These are phyloP conservation scores for Nomada ferruginata DNA, from an alignment of 2,888 invertebrate species.

Conservation along the genomic window DNA sequence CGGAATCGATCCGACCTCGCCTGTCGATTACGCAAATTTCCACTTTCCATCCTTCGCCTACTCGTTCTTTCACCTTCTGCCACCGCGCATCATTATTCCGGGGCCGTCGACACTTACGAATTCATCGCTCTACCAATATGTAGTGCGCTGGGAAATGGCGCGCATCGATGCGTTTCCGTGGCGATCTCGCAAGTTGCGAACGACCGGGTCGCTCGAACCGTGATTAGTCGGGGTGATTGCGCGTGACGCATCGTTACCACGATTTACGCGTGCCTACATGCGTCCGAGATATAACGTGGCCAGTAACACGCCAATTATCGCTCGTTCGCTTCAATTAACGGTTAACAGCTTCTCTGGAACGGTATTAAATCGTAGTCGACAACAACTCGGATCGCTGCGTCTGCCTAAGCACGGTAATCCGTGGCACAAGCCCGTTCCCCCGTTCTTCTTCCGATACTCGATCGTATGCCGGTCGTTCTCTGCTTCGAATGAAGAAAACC, in stretches of 20 bases:
- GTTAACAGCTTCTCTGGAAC: constrained; percentile 38
- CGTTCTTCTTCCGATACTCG: no score
- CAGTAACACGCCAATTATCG: constrained; percentile 39
- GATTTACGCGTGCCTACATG: constrained; percentile 27
- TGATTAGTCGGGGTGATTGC: constrained; percentile 16
- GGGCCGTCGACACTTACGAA: background rate
- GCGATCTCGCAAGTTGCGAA: constrained; percentile 3
- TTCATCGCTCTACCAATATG: background rate
- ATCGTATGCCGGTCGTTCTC: no score
- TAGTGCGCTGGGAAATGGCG: background rate
- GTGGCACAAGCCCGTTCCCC: no score
- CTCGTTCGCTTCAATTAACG: constrained; percentile 53
- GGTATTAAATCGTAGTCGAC: constrained; percentile 50
- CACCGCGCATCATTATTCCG: background rate
- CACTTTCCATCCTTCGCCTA: background rate
- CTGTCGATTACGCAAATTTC: constrained; percentile 4
- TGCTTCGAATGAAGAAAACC: no score
- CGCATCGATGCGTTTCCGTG: background rate
- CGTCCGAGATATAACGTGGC: constrained; percentile 20
- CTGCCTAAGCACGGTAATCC: no score
- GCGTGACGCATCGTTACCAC: constrained; percentile 23
- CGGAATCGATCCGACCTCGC: constrained; percentile 25
- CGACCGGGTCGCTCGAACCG: constrained; percentile 10
- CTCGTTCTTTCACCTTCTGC: background rate
- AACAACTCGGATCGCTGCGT: constrained; percentile 9